Base-by-base conservation (phyloP, 2,797 vertebrate genomes). In the Mastacembelus armatus region DNA sequence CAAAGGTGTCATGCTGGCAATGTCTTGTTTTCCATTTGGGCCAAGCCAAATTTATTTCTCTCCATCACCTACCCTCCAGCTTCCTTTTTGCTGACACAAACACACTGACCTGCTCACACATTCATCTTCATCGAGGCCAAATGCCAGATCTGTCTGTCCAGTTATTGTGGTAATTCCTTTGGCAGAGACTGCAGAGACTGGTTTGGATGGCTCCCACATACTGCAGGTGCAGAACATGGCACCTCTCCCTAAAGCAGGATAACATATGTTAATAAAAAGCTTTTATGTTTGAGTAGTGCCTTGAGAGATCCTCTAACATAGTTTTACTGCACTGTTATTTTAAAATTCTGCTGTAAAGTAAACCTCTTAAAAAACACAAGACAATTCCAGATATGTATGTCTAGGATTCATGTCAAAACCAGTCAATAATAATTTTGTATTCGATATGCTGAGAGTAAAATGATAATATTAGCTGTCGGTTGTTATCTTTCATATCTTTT, bases 61-160 rank as follows among this genome's bases (percentile, higher is more conserved):
- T 58, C 48, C 51, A 57, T 33, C 77, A 68, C 22, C 66, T 50
- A 36, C 32, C 16, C 59, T 54, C 38, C 30, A 71, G 48, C 18
- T 60, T 76, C 10, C 19, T 49, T 77, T 84, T 68, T 79, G 81
- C 85, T 84, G 78, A 88, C 78, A 75, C 74, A 69, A 61, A 66
- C 64, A 56, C 59, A 62, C 66, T 55, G 47, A 44, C 63, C 59
- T 74, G 56, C 51, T 63, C 40, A 50, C 62, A 63, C 73, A 78
- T 85, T 85, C 50, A 74, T 85, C 64, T 22, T 57, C 33, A 47
- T 66, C 27, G 14, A 72, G 58, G 67, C 57, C 19, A 24, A 15
- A 18, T 52, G 69, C 62, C 80, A 83, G 55, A 55, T 58, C 45
- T 59, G 45, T 64, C 55, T 29, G 50, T 66, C 59, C 29, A 70